phyloP scores from a whole-genome alignment of 2,888 invertebrate genomes.

The Alcis repandata region DNA sequence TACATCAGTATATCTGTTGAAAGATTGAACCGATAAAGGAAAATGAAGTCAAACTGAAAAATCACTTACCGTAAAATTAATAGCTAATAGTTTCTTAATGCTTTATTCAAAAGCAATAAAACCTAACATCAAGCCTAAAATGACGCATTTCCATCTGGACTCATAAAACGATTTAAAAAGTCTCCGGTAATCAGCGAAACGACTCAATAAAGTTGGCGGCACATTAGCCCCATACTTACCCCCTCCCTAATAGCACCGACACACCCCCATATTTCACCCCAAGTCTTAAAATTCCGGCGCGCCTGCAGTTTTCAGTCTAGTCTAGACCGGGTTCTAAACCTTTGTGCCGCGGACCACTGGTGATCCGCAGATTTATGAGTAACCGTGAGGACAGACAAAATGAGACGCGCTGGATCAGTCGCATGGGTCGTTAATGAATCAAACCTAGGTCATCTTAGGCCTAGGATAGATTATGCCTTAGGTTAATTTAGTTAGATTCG shows the following conservation, averaged over 20 bases:
- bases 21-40: background rate
- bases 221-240: constrained; percentile 39
- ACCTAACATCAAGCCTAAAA: constrained; percentile 3
- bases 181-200: constrained; percentile 31
- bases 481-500: too few relatives aligned
- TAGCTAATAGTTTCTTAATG: background rate
- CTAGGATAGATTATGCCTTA: too few relatives aligned
- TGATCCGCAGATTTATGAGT: too few relatives aligned
- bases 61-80: background rate
- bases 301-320: constrained; percentile 55
- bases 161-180: constrained; percentile 26
- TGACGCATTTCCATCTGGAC: background rate
- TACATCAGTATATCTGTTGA: too few relatives aligned
- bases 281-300: constrained; percentile 59
- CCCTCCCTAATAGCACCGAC: constrained; percentile 39
- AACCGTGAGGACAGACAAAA: too few relatives aligned
- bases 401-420: too few relatives aligned
- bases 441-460: too few relatives aligned
- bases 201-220: constrained; percentile 34
- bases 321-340: constrained; percentile 30
- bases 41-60: background rate
- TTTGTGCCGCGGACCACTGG: background rate
- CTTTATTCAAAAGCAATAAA: background rate
- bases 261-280: constrained; percentile 53
- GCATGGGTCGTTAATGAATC: too few relatives aligned